Evolutionary conservation across 1,140 invertebrate genomes (phyloP).

Genomic region (Spodoptera frugiperda): DNA sequence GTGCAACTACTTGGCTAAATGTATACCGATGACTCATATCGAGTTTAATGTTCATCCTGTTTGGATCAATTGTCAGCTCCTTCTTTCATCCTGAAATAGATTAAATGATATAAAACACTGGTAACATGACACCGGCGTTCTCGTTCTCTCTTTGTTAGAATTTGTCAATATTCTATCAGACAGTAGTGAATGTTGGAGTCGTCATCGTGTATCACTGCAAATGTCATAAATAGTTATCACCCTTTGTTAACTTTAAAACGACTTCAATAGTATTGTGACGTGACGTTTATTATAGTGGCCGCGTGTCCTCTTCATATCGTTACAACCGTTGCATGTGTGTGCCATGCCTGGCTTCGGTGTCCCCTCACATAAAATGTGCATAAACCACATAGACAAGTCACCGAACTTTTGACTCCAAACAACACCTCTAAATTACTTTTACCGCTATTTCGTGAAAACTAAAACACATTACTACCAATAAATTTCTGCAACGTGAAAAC

Average conservation of each 20-base stretch:
- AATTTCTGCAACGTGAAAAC: neutral
- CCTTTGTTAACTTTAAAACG: conserved; percentile 33
- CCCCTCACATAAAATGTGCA: conserved; percentile 48
- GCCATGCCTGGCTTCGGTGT: conserved; percentile 54
- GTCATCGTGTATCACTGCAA: neutral
- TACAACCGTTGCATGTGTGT: conserved; percentile 46
- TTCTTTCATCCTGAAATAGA: too few relatives aligned
- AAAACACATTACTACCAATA: neutral
- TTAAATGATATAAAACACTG: too few relatives aligned
- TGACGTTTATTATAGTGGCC: conserved; percentile 25
- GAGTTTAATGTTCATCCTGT: neutral
- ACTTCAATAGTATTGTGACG: conserved; percentile 32
- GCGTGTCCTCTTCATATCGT: conserved; percentile 41
- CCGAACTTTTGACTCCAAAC: conserved; percentile 53
- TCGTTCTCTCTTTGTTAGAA: too few relatives aligned
- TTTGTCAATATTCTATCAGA: too few relatives aligned
- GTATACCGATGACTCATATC: neutral
- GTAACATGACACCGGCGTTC: too few relatives aligned
- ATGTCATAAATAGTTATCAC: conserved; percentile 27
- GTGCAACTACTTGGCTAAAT: neutral
- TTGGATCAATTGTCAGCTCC: neutral
- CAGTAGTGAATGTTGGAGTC: neutral
- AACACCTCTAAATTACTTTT: conserved; percentile 10
- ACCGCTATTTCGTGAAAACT: neutral
- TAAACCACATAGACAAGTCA: conserved; percentile 48